phyloP scores from a whole-genome alignment of 2,888 invertebrate species.

The Diarsia brunnea region DNA sequence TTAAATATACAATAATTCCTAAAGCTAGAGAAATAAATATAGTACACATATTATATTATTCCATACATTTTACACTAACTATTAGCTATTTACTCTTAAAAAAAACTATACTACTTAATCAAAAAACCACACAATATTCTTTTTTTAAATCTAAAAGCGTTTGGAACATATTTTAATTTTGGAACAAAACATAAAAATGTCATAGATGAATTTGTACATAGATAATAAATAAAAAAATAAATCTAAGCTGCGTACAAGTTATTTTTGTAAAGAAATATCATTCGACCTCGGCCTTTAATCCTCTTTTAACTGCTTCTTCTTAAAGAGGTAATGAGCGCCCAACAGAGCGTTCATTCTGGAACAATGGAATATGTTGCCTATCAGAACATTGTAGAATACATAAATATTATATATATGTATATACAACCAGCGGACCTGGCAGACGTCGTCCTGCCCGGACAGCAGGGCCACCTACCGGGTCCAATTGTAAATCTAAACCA shows the following conservation, averaged over 20 bases:
- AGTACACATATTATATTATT: slow-evolving; percentile 76
- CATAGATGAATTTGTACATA: slow-evolving; percentile 69
- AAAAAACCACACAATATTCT: slow-evolving; percentile 60
- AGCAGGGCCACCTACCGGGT: too few relatives aligned
- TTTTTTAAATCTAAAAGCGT: slow-evolving; percentile 65
- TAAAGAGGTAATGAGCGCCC: slow-evolving; percentile 85
- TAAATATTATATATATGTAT: too few relatives aligned
- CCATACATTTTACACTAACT: slow-evolving; percentile 69
- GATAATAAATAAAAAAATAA: slow-evolving; percentile 67
- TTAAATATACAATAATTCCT: slow-evolving; percentile 81
- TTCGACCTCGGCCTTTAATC: slow-evolving; percentile 70
- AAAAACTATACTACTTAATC: slow-evolving; percentile 61
- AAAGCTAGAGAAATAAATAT: slow-evolving; percentile 81
- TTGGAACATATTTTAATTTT: slow-evolving; percentile 60
- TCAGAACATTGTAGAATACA: slow-evolving; percentile 10
- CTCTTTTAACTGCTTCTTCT: slow-evolving; percentile 77
- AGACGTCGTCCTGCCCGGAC: too few relatives aligned
- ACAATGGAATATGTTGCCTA: slow-evolving; percentile 66
- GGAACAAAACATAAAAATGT: slow-evolving; percentile 42
- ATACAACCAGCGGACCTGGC: too few relatives aligned
- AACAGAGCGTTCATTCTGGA: slow-evolving; percentile 85
- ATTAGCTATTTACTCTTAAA: slow-evolving; percentile 69
- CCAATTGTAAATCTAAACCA: too few relatives aligned
- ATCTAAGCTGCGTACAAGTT: slow-evolving; percentile 59
- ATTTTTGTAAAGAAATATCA: slow-evolving; percentile 50